These are phyloP conservation scores for Saxidomus purpurata DNA, from an alignment of 1,140 invertebrate genomes.

Conservation along the genomic window DNA sequence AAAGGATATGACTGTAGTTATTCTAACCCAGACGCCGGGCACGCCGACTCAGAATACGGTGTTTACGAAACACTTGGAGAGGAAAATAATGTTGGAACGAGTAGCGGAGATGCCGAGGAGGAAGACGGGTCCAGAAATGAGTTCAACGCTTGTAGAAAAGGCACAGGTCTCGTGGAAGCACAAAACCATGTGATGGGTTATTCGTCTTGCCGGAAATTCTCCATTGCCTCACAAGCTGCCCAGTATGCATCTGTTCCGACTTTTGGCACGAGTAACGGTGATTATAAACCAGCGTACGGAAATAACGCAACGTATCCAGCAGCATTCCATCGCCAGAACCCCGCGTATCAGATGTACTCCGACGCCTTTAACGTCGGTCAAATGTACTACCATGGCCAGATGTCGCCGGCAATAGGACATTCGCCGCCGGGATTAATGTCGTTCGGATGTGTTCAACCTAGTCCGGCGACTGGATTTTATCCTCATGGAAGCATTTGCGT, in stretches of 20 bases:
- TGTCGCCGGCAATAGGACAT: slow-evolving; percentile 59
- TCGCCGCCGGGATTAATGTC: slow-evolving; percentile 58
- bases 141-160: slow-evolving; percentile 4
- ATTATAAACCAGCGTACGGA: slow-evolving; percentile 48
- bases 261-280: not conserved
- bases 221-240: not conserved
- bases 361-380: slow-evolving; percentile 33
- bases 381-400: slow-evolving; percentile 56
- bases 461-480: slow-evolving; percentile 40
- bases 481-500: slow-evolving; percentile 73
- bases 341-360: slow-evolving; percentile 42
- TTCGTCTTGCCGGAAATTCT: slow-evolving; percentile 34
- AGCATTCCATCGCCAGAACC: slow-evolving; percentile 40
- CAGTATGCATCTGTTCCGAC: slow-evolving; percentile 9
- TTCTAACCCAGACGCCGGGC: slow-evolving; percentile 3
- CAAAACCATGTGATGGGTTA: slow-evolving; percentile 26
- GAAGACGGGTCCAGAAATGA: not conserved
- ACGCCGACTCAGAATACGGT: slow-evolving; percentile 20
- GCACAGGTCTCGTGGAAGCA: not conserved
- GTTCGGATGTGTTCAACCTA: slow-evolving; percentile 37
- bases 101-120: not conserved
- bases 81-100: not conserved
- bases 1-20: slow-evolving; percentile 53
- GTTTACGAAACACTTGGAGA: slow-evolving; percentile 58
- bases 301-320: slow-evolving; percentile 34